Conservation (phyloP, 2,797 vertebrate species). For the Champsocephalus gunnari region DNA sequence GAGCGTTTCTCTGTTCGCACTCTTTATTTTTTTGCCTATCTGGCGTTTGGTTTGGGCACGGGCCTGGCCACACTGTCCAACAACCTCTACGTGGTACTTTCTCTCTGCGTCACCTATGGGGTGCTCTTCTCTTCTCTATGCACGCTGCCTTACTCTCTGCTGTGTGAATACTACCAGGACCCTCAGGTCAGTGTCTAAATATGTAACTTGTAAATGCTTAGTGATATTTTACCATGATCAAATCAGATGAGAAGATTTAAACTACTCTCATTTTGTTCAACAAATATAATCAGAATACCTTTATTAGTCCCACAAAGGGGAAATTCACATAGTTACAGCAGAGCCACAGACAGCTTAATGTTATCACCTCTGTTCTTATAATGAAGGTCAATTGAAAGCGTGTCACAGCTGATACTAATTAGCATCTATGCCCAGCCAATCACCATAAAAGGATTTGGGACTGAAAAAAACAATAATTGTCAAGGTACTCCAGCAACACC, state of each 20-base stretch:
- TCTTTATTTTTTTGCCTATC: slow-evolving; percentile 96
- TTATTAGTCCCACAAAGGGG: too few species aligned
- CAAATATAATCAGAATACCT: background rate
- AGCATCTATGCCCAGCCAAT: too few species aligned
- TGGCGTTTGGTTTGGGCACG: slow-evolving; percentile 95
- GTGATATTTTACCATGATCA: background rate
- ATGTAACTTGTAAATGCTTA: background rate
- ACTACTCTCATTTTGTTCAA: background rate
- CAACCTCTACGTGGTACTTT: slow-evolving; percentile 94
- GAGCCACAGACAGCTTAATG: too few species aligned
- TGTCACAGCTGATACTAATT: too few species aligned
- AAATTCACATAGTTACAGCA: too few species aligned
- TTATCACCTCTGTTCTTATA: too few species aligned
- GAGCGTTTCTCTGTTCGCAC: slow-evolving; percentile 93
- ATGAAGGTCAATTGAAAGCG: too few species aligned
- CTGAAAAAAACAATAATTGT: too few species aligned
- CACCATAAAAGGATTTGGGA: too few species aligned
- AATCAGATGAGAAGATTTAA: slow-evolving; percentile 2
- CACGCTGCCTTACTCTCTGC: slow-evolving; percentile 97
- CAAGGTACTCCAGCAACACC: too few species aligned
- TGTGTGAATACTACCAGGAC: slow-evolving; percentile 99
- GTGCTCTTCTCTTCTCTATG: slow-evolving; percentile 97
- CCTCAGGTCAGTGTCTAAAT: slow-evolving; percentile 87
- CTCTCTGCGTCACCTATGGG: slow-evolving; percentile 94
- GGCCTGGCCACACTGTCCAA: slow-evolving; percentile 94